These are phyloP conservation scores for Phalacrocorax aristotelis DNA, from an alignment of 2,113 vertebrate genomes.

Conservation along the genomic window DNA sequence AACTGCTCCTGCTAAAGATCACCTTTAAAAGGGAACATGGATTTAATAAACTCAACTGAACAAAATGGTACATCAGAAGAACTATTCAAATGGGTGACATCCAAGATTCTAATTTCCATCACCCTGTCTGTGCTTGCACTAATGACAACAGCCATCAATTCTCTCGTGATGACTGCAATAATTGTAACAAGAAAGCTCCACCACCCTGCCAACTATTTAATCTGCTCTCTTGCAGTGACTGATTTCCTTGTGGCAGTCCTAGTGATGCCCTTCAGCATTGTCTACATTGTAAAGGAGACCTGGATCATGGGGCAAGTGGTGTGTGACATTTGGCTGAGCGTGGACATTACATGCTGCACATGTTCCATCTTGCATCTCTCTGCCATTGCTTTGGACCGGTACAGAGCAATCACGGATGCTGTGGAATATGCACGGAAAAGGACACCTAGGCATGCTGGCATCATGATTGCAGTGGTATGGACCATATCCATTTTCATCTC, in stretches of 20 bases:
- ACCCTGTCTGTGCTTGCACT: slow-evolving; percentile 87
- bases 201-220: slow-evolving; percentile 97
- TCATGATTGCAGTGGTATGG: slow-evolving; percentile 93
- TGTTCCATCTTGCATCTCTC: slow-evolving; percentile 97
- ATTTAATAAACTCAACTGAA: slow-evolving; percentile 86
- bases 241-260: slow-evolving; percentile 95
- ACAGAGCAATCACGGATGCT: slow-evolving; percentile 92
- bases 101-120: slow-evolving; percentile 88
- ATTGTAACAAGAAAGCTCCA: slow-evolving; percentile 95
- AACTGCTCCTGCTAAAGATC: slow-evolving; percentile 4
- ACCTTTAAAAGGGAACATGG: slow-evolving; percentile 81
- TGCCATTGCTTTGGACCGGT: slow-evolving; percentile 92
- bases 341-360: slow-evolving; percentile 95
- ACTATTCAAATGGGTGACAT: slow-evolving; percentile 75
- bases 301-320: slow-evolving; percentile 94
- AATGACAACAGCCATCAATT: slow-evolving; percentile 94
- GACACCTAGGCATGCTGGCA: slow-evolving; percentile 87
- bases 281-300: slow-evolving; percentile 91
- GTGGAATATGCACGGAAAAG: slow-evolving; percentile 94
- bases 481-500: slow-evolving; percentile 93
- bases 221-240: slow-evolving; percentile 94
- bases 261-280: slow-evolving; percentile 98
- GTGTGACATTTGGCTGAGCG: slow-evolving; percentile 93
- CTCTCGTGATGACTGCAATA: slow-evolving; percentile 95
- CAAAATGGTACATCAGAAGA: slow-evolving; percentile 78